Conservation (phyloP, 1,140 invertebrate species). For the Philaenus spumarius region DNA sequence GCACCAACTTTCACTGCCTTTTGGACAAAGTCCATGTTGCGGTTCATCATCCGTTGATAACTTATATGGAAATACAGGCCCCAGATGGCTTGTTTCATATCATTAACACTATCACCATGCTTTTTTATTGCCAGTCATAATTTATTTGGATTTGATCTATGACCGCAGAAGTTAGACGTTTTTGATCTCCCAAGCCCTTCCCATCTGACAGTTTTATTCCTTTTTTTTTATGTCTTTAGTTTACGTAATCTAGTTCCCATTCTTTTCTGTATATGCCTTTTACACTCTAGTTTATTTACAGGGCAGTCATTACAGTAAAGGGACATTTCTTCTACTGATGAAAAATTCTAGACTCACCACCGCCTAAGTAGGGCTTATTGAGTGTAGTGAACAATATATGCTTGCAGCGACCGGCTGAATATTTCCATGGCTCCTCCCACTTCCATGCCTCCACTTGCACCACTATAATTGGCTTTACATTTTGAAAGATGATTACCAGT, state of each 20-base stretch:
- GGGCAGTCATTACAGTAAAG: slow-evolving; percentile 18
- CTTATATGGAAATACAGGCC: slow-evolving; percentile 17
- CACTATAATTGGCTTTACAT: slow-evolving; percentile 25
- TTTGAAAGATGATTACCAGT: background rate
- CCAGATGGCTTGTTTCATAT: slow-evolving; percentile 20
- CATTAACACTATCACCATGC: slow-evolving; percentile 2
- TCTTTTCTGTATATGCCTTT: slow-evolving; percentile 24
- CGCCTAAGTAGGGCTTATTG: slow-evolving; percentile 25
- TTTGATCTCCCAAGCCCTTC: slow-evolving; percentile 3
- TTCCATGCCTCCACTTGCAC: too few relatives aligned
- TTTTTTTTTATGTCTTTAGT: slow-evolving; percentile 2
- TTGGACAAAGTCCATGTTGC: too few relatives aligned
- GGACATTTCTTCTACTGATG: slow-evolving; percentile 4
- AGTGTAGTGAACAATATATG: slow-evolving; percentile 19
- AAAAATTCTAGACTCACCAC: slow-evolving; percentile 22
- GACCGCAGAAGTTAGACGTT: background rate
- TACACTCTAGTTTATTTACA: slow-evolving; percentile 23
- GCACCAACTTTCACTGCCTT: slow-evolving; percentile 32
- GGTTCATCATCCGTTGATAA: too few relatives aligned
- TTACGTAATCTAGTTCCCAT: too few relatives aligned
- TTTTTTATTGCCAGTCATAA: slow-evolving; percentile 19
- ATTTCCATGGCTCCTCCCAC: slow-evolving; percentile 18
- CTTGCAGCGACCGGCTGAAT: slow-evolving; percentile 20
- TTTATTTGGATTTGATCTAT: slow-evolving; percentile 17
- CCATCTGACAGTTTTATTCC: background rate